phyloP scores from a whole-genome alignment of 2,888 invertebrate species.

The Cylloceria caligata region DNA sequence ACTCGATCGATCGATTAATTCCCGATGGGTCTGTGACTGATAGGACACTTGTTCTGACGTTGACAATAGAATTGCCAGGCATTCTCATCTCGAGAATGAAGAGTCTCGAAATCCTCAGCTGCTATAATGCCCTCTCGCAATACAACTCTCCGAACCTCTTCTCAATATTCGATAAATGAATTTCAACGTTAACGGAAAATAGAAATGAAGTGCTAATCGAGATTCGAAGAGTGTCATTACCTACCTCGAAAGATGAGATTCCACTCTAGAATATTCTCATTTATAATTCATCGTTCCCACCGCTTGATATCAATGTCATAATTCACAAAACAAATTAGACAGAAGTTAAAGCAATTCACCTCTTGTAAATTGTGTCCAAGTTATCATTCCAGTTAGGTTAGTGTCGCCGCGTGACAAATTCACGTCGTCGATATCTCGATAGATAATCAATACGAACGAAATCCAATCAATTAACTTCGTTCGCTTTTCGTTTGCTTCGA shows the following conservation, averaged over 20 bases:
- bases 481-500: slow-evolving; percentile 13
- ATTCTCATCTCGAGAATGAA: slow-evolving; percentile 49
- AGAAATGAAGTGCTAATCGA: slow-evolving; percentile 32
- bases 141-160: slow-evolving; percentile 11
- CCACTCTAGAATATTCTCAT: slow-evolving; percentile 13
- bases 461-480: slow-evolving; percentile 26
- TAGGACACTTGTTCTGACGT: slow-evolving; percentile 49
- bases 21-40: slow-evolving; percentile 50
- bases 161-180: slow-evolving; percentile 50
- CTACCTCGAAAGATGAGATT: slow-evolving; percentile 31
- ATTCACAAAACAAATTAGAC: slow-evolving; percentile 33
- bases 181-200: slow-evolving; percentile 39
- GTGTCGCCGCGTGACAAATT: background rate
- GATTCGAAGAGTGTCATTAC: slow-evolving; percentile 31
- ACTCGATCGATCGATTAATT: slow-evolving; percentile 56
- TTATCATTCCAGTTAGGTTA: slow-evolving; percentile 38
- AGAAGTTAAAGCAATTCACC: background rate
- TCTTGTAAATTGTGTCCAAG: background rate
- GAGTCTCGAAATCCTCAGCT: slow-evolving; percentile 47
- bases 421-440: background rate
- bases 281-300: slow-evolving; percentile 17
- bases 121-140: slow-evolving; percentile 21
- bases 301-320: slow-evolving; percentile 3
- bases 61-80: slow-evolving; percentile 51
- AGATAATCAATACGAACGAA: slow-evolving; percentile 26